Conservation (phyloP, 2,797 vertebrate species). For the Malacoraja senta region DNA sequence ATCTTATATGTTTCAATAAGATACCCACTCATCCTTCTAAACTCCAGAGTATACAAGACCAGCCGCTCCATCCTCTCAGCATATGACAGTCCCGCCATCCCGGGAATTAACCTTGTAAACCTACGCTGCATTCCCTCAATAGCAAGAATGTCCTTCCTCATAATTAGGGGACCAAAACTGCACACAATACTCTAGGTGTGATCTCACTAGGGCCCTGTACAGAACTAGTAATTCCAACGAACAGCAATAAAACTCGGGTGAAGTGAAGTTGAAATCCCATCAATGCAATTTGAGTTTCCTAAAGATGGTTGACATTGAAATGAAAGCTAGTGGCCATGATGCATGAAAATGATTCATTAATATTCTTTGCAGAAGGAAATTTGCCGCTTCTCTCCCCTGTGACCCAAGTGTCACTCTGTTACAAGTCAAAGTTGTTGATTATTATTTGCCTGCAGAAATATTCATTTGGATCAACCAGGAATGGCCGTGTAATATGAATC, state of each 20-base stretch:
- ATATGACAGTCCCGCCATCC: too few species aligned
- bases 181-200: too few species aligned
- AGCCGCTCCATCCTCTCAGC: too few species aligned
- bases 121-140: too few species aligned
- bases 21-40: too few species aligned
- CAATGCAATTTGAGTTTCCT: not conserved
- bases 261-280: not conserved
- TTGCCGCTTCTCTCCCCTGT: not conserved
- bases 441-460: not conserved
- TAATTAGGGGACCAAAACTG: too few species aligned
- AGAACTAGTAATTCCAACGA: not conserved
- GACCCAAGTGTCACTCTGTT: not conserved
- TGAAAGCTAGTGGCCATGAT: not conserved
- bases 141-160: too few species aligned
- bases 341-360: not conserved
- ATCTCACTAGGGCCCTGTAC: too few species aligned
- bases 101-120: too few species aligned
- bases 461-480: not conserved
- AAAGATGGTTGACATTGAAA: too few species aligned
- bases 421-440: not conserved
- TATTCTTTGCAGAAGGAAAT: not conserved
- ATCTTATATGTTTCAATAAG: too few species aligned
- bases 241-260: not conserved
- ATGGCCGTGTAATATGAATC: not conserved
- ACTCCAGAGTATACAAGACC: too few species aligned